These are phyloP conservation scores for Crypturellus tataupa DNA, from an alignment of 2,797 vertebrate species.

Conservation along the genomic window DNA sequence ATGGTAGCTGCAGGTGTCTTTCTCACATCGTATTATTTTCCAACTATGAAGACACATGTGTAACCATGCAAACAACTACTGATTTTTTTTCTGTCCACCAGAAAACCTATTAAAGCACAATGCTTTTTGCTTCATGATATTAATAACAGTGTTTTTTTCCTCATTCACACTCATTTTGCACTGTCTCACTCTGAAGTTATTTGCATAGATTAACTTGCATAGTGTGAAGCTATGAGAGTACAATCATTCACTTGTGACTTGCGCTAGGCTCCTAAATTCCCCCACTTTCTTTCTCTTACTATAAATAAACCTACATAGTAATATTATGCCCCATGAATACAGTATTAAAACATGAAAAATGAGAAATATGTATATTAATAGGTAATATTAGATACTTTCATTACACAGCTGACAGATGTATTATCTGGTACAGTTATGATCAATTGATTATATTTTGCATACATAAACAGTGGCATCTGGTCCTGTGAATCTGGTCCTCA, in stretches of 20 bases:
- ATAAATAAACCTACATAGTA: not conserved
- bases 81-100: not conserved
- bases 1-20: conserved; percentile 76
- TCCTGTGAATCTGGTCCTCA: not conserved
- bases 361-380: not conserved
- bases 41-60: not conserved
- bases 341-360: not conserved
- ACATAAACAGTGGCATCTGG: not conserved
- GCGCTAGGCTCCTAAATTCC: not conserved
- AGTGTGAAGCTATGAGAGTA: not conserved
- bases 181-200: not conserved
- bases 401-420: not conserved
- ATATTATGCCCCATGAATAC: not conserved
- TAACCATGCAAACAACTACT: not conserved
- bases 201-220: not conserved
- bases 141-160: not conserved
- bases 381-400: not conserved
- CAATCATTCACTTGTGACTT: not conserved
- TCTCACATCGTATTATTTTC: not conserved
- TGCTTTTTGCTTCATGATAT: not conserved
- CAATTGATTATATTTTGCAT: not conserved
- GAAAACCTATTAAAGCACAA: not conserved
- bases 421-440: not conserved
- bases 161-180: not conserved
- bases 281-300: not conserved